Evolutionary conservation across 2,113 vertebrate species (phyloP).

Genomic region (Pyrgilauda ruficollis): DNA sequence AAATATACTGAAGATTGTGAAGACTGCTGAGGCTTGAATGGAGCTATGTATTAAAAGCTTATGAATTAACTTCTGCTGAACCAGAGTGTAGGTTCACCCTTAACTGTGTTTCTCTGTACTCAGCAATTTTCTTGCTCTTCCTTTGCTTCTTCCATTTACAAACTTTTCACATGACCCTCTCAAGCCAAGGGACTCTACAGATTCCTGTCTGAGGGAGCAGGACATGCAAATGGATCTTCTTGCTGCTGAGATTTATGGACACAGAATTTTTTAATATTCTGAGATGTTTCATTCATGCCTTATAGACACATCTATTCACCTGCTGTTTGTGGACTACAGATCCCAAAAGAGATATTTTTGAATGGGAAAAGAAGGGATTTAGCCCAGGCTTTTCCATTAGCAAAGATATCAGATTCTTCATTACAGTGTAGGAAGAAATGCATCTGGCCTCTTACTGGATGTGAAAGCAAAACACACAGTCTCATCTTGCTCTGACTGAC

Average conservation of each 20-base stretch:
- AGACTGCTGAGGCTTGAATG: not conserved
- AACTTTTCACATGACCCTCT: not conserved
- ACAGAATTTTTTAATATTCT: not conserved
- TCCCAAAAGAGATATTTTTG: not conserved
- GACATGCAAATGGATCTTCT: not conserved
- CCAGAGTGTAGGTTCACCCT: not conserved
- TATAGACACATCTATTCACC: not conserved
- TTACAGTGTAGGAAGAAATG: not conserved
- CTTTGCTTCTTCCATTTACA: not conserved
- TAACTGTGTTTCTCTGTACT: not conserved
- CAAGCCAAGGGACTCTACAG: not conserved
- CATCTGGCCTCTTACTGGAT: not conserved
- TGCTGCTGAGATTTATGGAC: not conserved
- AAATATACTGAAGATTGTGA: not conserved
- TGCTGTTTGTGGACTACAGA: not conserved
- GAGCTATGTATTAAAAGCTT: not conserved
- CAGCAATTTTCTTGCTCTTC: not conserved
- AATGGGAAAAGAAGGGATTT: not conserved
- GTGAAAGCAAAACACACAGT: not conserved
- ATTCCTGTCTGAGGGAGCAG: not conserved
- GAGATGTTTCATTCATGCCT: not conserved
- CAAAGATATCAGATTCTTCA: not conserved
- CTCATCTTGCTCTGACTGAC: not conserved
- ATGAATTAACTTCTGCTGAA: not conserved
- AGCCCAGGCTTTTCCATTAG: not conserved